A percentile compares a stretch with the other conserved stretches of the same genome.
Conservation (phyloP, 2,888 invertebrate species). For the Mesopsocus fuscifrons region DNA sequence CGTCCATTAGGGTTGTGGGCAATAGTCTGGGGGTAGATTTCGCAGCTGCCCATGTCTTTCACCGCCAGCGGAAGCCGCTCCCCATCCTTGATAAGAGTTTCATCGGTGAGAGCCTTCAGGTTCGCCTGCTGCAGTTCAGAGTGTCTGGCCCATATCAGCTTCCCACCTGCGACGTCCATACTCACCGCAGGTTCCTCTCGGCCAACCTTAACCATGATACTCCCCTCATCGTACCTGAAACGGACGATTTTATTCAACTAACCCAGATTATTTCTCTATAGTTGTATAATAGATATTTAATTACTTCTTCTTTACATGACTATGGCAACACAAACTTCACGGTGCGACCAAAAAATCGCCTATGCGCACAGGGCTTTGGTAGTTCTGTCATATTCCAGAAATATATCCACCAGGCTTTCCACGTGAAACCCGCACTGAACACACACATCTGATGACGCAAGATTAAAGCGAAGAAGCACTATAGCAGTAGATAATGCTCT, state of each 20-base stretch:
- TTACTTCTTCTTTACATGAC: too few relatives aligned
- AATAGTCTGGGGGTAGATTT: slow-evolving; percentile 97
- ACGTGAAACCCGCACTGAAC: too few relatives aligned
- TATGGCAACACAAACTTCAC: too few relatives aligned
- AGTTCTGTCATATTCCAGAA: too few relatives aligned
- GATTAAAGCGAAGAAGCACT: too few relatives aligned
- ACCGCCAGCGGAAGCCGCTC: slow-evolving; percentile 84
- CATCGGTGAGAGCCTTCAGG: slow-evolving; percentile 65
- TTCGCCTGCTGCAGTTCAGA: slow-evolving; percentile 97
- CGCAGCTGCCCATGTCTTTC: slow-evolving; percentile 98
- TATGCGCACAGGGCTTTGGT: too few relatives aligned
- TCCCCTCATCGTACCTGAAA: slow-evolving; percentile 78
- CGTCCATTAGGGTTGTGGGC: slow-evolving; percentile 97
- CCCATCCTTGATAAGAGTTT: slow-evolving; percentile 67
- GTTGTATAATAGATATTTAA: too few relatives aligned
- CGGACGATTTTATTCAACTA: slow-evolving; percentile 11
- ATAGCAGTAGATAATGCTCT: too few relatives aligned
- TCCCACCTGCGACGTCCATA: slow-evolving; percentile 96
- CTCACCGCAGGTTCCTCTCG: slow-evolving; percentile 97
- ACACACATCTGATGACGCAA: too few relatives aligned
- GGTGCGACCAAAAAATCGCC: too few relatives aligned
- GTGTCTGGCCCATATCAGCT: slow-evolving; percentile 98
- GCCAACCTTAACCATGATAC: slow-evolving; percentile 88
- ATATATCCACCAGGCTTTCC: too few relatives aligned
- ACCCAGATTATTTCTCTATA: too few relatives aligned